A percentile compares a stretch with the other conserved stretches of the same genome.
phyloP scores from a whole-genome alignment of 2,888 invertebrate genomes.

The Xestia ashworthii region DNA sequence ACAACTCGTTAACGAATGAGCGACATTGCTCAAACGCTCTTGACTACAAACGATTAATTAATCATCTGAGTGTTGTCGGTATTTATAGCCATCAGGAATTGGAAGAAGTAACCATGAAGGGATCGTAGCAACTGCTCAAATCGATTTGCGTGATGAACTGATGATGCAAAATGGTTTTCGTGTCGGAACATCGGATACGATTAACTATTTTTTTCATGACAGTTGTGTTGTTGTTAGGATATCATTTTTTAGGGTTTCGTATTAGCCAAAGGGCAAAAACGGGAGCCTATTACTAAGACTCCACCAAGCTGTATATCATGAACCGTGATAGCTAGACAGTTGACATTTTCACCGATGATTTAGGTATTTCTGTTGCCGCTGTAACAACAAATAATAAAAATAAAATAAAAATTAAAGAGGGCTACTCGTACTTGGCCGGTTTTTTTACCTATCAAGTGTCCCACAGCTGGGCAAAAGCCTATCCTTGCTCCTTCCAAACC shows the following conservation, averaged over 20 bases:
- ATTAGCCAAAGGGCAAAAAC: no score
- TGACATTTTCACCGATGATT: no score
- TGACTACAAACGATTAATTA: constrained; percentile 10
- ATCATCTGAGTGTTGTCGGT: neutral
- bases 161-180: neutral
- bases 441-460: neutral
- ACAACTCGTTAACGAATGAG: constrained; percentile 14
- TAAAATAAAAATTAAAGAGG: no score
- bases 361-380: no score
- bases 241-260: neutral
- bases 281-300: no score
- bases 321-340: no score
- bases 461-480: neutral
- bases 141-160: constrained; percentile 21
- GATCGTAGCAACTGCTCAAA: constrained; percentile 12
- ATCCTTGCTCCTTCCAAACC: neutral
- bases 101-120: neutral
- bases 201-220: neutral
- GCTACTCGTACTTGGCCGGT: no score
- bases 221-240: neutral
- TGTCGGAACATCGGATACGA: neutral
- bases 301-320: no score
- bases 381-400: no score
- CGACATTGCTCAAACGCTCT: constrained; percentile 17
- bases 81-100: constrained; percentile 27